These are phyloP conservation scores for Coregonus suidteri DNA, from an alignment of 2,797 vertebrate genomes.

Conservation along the genomic window DNA sequence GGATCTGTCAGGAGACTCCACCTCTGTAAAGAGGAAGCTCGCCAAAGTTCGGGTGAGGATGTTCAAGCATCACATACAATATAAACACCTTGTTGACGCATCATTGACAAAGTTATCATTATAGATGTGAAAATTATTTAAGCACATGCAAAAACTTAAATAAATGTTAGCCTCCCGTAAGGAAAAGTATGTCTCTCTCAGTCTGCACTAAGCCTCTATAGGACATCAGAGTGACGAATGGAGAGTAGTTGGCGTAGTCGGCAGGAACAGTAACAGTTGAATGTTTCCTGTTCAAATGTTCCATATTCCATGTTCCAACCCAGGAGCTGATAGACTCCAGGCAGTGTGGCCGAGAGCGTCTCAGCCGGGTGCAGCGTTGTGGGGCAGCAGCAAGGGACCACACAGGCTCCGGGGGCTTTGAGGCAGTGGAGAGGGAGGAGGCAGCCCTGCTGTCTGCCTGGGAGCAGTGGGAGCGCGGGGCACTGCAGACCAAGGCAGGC, in stretches of 20 bases:
- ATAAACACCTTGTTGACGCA: background rate
- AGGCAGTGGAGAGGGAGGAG: constrained; percentile 87
- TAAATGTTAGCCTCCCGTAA: too few species aligned
- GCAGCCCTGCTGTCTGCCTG: constrained; percentile 84
- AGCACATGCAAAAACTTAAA: too few species aligned
- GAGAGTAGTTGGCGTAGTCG: background rate
- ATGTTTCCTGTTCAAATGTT: background rate
- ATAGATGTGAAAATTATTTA: too few species aligned
- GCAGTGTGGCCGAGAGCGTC: constrained; percentile 84
- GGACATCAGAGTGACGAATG: background rate
- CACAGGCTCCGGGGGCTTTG: constrained; percentile 84
- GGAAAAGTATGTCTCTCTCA: too few species aligned
- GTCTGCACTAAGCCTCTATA: background rate
- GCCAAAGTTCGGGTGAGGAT: constrained; percentile 86
- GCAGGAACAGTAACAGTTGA: background rate
- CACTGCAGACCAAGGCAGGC: constrained; percentile 74
- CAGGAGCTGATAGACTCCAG: constrained; percentile 93
- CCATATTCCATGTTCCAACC: constrained; percentile 40
- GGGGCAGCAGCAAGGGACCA: constrained; percentile 80
- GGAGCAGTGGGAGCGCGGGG: constrained; percentile 90
- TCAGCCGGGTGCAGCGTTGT: constrained; percentile 83
- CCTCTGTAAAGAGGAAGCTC: constrained; percentile 86
- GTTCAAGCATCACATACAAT: too few species aligned
- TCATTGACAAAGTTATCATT: background rate
- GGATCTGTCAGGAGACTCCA: constrained; percentile 87